Base-by-base conservation (phyloP, 2,888 invertebrate genomes). In the Rambutsinella grinnellia region DNA sequence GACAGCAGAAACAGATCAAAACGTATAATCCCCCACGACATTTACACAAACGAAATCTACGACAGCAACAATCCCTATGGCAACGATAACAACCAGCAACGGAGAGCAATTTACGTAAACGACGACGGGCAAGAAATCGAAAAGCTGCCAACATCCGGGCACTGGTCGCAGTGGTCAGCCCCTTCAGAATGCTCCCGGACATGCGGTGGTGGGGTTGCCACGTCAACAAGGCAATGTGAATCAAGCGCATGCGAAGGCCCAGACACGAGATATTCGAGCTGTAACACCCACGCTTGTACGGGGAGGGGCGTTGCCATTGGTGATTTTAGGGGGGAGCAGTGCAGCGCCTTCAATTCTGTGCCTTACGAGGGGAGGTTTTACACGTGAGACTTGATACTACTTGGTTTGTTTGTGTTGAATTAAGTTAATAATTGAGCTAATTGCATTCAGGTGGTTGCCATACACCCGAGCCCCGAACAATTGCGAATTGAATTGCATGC, bases 401-500 rank as follows among this genome's bases (percentile, higher is more conserved):
- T 23, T 56, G 3, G 8, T 19, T 5, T 60, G 21, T 44, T 44
- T 44, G 3, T 5, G 15, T n/a, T 60, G n/a, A n/a, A 23, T 27
- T 2, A 23, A 44, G 44, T 19, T 60, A 28, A 44, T 44, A 57
- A 60, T n/a, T 3, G 54, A 5, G 2, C 28, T 57, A 10, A 8
- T 13, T 46, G 44, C 10, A 85, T 68, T 79, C 86, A 94, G 93
- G 83, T 96, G 96, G 96, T 90, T 94, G 76, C 96, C 96, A 0
- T 96, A 95, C 86, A 93, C 92, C 51, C 94, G 93, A 85, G 94
- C 93, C 2, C 92, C 93, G 15, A 95, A 95, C 86, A 94, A 94
- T 24, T 99, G 99, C 87, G 96, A 97, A 87, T 88, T 99, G 84
- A 96, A 96, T 88, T 99, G 99, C 88, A 95, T 95, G 93, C 97